Conservation (phyloP, 2,113 vertebrate genomes). For the Periophthalmus modestus region DNA sequence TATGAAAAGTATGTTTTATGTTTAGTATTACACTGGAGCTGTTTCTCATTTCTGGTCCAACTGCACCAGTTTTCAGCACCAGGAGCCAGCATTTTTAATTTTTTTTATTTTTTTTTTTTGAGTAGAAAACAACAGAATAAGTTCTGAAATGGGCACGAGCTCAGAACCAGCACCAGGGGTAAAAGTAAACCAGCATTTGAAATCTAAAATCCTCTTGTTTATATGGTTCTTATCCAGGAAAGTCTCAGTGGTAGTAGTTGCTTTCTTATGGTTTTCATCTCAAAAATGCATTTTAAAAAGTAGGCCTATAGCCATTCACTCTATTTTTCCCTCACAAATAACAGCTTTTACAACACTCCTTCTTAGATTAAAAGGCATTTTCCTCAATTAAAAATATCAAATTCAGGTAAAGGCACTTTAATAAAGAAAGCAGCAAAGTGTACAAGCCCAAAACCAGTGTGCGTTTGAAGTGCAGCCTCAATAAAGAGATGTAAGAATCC, state of each 20-base stretch:
- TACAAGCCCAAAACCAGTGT: conserved; percentile 10
- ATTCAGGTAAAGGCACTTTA: not conserved
- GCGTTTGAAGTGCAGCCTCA: conserved; percentile 39
- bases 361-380: not conserved
- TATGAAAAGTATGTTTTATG: not conserved
- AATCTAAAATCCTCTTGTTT: too few species aligned
- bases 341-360: too few species aligned
- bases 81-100: not conserved
- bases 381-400: not conserved
- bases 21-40: not conserved
- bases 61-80: not conserved
- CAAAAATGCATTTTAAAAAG: not conserved
- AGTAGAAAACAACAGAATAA: not conserved
- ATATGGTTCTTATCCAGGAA: too few species aligned
- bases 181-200: too few species aligned
- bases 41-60: not conserved
- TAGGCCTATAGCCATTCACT: too few species aligned
- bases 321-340: too few species aligned
- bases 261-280: too few species aligned
- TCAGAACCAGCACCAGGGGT: too few species aligned
- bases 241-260: too few species aligned
- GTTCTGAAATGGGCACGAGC: too few species aligned
- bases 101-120: not conserved
- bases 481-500: conserved; percentile 33
- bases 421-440: conserved; percentile 12